Conservation (phyloP, 2,888 invertebrate genomes). For the Anarsia innoxiella region DNA sequence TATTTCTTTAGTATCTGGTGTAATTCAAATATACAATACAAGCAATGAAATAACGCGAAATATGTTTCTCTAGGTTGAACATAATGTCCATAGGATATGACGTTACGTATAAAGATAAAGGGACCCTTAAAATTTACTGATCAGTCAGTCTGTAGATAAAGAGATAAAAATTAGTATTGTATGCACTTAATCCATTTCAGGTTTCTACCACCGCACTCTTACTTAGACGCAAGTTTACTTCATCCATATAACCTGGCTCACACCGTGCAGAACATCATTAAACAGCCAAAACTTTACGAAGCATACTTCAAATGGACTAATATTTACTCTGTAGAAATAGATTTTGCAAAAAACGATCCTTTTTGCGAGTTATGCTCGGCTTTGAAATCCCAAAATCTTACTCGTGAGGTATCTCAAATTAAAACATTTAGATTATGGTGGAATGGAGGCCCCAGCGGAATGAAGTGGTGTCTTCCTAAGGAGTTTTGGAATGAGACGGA, state of each 20-base stretch:
- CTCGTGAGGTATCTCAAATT: no score
- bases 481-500: no score
- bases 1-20: neutral
- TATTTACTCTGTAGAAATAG: constrained; percentile 27
- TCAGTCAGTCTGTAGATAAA: neutral
- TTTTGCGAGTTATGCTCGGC: constrained; percentile 40
- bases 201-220: constrained; percentile 46
- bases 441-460: constrained; percentile 32
- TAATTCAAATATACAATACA: no score
- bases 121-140: neutral
- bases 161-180: no score
- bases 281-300: constrained; percentile 26
- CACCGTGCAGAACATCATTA: constrained; percentile 31
- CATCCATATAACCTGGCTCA: constrained; percentile 43
- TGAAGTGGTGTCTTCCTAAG: constrained; percentile 50
- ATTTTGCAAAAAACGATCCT: constrained; percentile 23
- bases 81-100: no score
- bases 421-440: constrained; percentile 50
- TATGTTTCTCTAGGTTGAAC: no score
- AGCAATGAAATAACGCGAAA: no score
- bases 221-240: constrained; percentile 38
- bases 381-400: no score
- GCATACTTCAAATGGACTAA: constrained; percentile 46
- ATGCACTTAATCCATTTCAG: constrained; percentile 27
- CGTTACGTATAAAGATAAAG: no score